A percentile compares a stretch with the other conserved stretches of the same genome.
phyloP scores from a whole-genome alignment of 2,113 vertebrate genomes.

The Machaerirhynchus nigripectus region DNA sequence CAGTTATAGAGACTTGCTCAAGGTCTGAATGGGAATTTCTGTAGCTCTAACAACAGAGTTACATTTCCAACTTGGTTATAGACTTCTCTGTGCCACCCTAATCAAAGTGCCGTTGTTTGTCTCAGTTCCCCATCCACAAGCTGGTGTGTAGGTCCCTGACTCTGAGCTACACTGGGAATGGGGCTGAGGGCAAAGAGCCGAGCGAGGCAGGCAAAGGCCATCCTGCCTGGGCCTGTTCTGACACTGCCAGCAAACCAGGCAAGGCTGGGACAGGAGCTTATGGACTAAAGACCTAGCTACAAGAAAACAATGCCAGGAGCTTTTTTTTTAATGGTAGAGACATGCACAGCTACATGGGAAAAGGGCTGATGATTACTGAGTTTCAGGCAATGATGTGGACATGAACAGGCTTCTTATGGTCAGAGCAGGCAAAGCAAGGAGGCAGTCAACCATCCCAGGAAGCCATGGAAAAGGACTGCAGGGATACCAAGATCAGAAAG shows the following conservation, averaged over 20 bases:
- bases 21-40: not conserved
- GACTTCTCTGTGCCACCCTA: not conserved
- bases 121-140: not conserved
- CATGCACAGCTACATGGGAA: not conserved
- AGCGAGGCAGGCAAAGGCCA: not conserved
- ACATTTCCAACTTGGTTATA: accelerated
- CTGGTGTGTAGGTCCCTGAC: accelerated
- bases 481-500: not conserved
- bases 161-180: not conserved
- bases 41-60: not conserved
- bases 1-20: not conserved
- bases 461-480: not conserved
- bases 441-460: not conserved
- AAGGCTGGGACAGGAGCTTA: not conserved
- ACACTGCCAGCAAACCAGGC: not conserved
- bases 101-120: not conserved
- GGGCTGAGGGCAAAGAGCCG: not conserved
- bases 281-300: not conserved
- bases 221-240: not conserved
- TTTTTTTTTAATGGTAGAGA: not conserved
- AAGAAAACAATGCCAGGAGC: not conserved
- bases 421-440: not conserved
- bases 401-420: not conserved
- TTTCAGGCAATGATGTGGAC: not conserved
- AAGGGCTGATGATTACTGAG: not conserved